These are phyloP conservation scores for Eurytoma californica DNA, from an alignment of 2,888 invertebrate species.

Conservation along the genomic window DNA sequence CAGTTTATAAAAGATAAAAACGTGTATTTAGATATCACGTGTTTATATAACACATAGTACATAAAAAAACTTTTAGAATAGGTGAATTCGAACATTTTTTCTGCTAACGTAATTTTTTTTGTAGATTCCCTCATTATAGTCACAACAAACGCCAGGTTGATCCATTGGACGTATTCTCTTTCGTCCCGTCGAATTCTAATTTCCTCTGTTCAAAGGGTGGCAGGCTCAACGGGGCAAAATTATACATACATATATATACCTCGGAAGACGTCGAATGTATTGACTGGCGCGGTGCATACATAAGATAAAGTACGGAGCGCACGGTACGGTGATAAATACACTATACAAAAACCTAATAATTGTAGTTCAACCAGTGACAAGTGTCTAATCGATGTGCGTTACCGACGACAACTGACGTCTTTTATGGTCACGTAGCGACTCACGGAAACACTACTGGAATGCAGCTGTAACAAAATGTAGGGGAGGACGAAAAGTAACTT, in stretches of 20 bases:
- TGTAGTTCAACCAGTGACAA: conserved; percentile 17
- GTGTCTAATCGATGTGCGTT: conserved; percentile 36
- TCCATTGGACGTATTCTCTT: too few species aligned
- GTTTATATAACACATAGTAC: too few species aligned
- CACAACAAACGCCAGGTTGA: too few species aligned
- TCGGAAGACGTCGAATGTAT: conserved; percentile 2
- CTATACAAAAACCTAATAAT: conserved; percentile 24
- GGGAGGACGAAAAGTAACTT: not conserved
- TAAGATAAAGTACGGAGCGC: conserved; percentile 4
- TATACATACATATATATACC: not conserved
- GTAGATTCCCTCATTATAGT: too few species aligned
- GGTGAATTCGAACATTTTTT: too few species aligned
- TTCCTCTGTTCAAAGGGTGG: not conserved
- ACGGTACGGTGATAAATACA: conserved; percentile 27
- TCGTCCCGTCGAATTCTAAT: not conserved
- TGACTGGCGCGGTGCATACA: conserved; percentile 14
- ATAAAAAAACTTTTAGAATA: too few species aligned
- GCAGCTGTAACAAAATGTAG: conserved; percentile 42
- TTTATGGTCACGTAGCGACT: conserved; percentile 10
- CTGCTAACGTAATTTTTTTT: too few species aligned
- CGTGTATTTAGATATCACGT: too few species aligned
- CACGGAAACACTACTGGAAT: conserved; percentile 24
- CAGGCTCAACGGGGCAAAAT: not conserved
- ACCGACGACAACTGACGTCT: conserved; percentile 32
- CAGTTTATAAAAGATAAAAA: too few species aligned